These are phyloP conservation scores for Ellobius talpinus DNA, from an alignment of 2,113 vertebrate genomes.

Conservation along the genomic window DNA sequence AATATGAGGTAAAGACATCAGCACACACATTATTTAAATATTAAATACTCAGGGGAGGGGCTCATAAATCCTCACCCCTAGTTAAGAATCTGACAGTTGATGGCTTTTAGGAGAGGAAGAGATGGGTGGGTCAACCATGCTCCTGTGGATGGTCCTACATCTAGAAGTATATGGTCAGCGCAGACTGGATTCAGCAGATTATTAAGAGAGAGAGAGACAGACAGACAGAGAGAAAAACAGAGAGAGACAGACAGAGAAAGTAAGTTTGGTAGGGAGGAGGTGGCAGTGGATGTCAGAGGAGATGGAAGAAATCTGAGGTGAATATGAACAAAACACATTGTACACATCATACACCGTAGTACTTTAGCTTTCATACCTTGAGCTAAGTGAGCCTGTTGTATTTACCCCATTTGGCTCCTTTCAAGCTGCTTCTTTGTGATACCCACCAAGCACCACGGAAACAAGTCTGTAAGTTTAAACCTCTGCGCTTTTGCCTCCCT, in stretches of 20 bases:
- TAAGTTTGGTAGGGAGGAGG: neutral
- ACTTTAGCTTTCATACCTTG: neutral
- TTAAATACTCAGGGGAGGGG: neutral
- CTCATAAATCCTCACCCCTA: neutral
- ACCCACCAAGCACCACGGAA: neutral
- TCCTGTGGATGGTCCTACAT: too few species aligned
- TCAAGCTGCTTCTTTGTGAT: neutral
- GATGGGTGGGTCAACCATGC: too few species aligned
- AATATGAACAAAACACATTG: neutral
- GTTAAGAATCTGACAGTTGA: neutral
- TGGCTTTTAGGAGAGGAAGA: neutral
- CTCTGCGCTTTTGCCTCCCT: neutral
- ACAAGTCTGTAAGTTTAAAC: neutral
- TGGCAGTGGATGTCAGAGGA: neutral
- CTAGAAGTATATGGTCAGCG: too few species aligned
- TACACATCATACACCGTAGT: neutral
- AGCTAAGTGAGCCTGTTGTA: neutral
- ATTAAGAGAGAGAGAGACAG: neutral
- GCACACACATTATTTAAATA: neutral
- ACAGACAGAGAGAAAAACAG: neutral
- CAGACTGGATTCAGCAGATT: neutral
- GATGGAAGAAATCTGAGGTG: neutral
- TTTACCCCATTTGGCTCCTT: neutral
- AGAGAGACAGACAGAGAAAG: neutral
- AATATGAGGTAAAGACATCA: neutral